A percentile compares a stretch with the other conserved stretches of the same genome.
phyloP scores from a whole-genome alignment of 2,113 vertebrate species.

The Calidris pygmaea region DNA sequence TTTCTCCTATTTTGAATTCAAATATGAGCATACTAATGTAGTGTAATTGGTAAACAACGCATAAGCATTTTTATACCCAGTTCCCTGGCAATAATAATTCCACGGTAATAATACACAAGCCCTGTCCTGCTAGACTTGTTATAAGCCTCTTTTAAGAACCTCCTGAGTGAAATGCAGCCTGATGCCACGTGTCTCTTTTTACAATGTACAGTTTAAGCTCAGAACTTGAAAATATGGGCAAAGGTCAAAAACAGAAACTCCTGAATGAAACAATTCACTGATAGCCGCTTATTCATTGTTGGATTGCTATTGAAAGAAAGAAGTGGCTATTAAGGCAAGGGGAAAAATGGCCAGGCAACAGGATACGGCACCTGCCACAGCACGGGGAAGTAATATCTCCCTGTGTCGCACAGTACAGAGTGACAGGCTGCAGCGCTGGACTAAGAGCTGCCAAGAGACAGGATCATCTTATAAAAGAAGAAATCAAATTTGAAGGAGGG shows the following conservation, averaged over 20 bases:
- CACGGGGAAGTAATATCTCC: background rate
- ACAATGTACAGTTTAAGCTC: background rate
- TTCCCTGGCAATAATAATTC: background rate
- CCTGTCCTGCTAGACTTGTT: background rate
- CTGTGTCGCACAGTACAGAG: background rate
- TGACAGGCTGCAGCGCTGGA: background rate
- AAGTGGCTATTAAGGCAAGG: background rate
- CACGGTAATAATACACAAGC: background rate
- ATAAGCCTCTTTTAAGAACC: background rate
- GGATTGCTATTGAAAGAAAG: background rate
- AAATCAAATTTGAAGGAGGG: background rate
- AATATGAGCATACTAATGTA: background rate
- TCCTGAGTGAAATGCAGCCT: background rate
- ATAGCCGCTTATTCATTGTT: background rate
- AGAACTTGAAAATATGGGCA: background rate
- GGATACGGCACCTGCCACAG: rapidly evolving
- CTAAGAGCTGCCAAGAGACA: background rate
- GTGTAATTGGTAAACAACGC: background rate
- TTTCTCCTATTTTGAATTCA: background rate
- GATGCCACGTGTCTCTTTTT: background rate
- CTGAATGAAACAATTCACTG: background rate
- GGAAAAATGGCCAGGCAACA: background rate
- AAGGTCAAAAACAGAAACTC: background rate
- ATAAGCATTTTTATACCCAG: background rate
- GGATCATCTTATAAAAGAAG: background rate